phyloP scores from a whole-genome alignment of 2,113 vertebrate genomes.

The Heterotis niloticus region DNA sequence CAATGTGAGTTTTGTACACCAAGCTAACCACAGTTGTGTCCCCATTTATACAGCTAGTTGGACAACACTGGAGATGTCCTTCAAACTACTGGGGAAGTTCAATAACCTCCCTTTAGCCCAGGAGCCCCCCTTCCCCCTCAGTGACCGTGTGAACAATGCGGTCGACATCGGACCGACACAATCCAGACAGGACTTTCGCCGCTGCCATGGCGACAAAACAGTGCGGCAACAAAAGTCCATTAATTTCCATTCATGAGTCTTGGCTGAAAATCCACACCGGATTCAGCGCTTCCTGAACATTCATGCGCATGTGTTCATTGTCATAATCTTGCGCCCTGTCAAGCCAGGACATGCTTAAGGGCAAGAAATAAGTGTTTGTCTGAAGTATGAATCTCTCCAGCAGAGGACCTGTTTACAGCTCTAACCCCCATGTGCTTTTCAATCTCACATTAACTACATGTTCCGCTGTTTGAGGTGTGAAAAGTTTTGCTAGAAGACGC shows the following conservation, averaged over 20 bases:
- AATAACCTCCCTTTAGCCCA: neutral
- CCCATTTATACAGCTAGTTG: neutral
- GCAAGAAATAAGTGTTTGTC: too few species aligned
- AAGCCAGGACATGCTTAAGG: neutral
- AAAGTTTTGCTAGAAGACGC: too few species aligned
- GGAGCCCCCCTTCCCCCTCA: neutral
- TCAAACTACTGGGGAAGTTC: neutral
- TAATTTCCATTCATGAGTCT: neutral
- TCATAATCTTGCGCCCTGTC: neutral
- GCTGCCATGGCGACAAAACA: slow-evolving; percentile 22
- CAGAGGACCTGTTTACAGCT: too few species aligned
- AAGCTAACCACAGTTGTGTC: too few species aligned
- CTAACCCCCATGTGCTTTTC: too few species aligned
- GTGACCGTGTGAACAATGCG: slow-evolving; percentile 15
- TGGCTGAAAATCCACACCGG: neutral
- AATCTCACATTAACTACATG: too few species aligned
- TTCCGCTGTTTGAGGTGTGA: too few species aligned
- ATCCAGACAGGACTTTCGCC: slow-evolving; percentile 8
- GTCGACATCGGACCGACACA: slow-evolving; percentile 9
- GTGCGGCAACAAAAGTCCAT: neutral
- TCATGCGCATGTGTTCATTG: too few species aligned
- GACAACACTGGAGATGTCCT: neutral
- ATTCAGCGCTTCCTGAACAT: neutral
- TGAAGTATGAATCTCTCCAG: too few species aligned
- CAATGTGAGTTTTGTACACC: too few species aligned